Percentiles rank a stretch among this genome's conserved stretches.
Evolutionary conservation across 1,140 invertebrate species (phyloP).

Genomic region (Trachymyrmex cornetzi): DNA sequence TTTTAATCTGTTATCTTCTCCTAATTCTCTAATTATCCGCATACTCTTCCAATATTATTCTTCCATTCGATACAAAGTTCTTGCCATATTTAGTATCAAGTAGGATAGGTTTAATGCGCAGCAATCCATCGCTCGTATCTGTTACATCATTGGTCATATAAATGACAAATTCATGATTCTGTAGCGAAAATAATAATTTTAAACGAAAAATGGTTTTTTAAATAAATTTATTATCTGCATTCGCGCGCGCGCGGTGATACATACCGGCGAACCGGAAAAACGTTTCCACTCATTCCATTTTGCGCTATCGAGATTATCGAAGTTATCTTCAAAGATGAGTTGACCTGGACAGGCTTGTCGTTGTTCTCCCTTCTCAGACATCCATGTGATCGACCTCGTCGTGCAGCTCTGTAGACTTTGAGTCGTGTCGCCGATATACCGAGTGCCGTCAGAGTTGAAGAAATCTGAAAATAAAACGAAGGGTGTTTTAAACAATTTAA

Average conservation of each 20-base stretch:
- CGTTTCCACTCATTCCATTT: conserved; percentile 75
- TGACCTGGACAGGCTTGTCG: conserved; percentile 73
- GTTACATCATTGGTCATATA: conserved; percentile 89
- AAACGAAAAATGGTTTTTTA: background rate
- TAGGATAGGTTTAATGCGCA: conserved; percentile 89
- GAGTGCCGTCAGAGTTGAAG: conserved; percentile 73
- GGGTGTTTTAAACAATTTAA: background rate
- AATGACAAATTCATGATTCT: conserved; percentile 90
- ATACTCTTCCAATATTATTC: conserved; percentile 86
- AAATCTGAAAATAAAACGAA: conserved; percentile 73
- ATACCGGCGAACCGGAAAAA: conserved; percentile 79
- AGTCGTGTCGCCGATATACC: background rate
- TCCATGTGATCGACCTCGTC: conserved; percentile 71
- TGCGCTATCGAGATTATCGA: conserved; percentile 69
- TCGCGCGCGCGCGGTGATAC: background rate
- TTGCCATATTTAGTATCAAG: conserved; percentile 88
- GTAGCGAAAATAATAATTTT: conserved; percentile 22
- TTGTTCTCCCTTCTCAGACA: conserved; percentile 58
- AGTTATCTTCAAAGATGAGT: conserved; percentile 81
- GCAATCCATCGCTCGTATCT: conserved; percentile 87
- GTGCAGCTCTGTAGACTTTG: conserved; percentile 48
- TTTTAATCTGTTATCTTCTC: background rate
- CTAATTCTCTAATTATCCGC: background rate
- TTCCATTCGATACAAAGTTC: conserved; percentile 86
- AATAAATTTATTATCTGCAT: background rate